Conservation (phyloP, 2,113 vertebrate species). For the Eleginops maclovinus region DNA sequence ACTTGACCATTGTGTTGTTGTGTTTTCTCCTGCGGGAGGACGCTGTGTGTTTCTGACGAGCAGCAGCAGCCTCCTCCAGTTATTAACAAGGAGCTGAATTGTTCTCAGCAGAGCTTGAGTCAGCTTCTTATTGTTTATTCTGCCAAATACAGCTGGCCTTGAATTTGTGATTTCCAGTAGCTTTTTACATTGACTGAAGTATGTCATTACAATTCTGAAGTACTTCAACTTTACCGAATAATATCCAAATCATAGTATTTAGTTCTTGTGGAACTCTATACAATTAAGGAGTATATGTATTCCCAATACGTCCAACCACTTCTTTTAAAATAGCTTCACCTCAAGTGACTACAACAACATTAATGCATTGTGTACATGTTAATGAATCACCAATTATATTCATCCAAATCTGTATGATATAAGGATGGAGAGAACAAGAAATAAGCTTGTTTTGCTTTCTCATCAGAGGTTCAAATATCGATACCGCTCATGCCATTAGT, state of each 20-base stretch:
- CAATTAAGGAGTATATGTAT: too few species aligned
- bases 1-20: constrained; percentile 62
- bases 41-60: constrained; percentile 43
- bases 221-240: too few species aligned
- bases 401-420: too few species aligned
- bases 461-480: background rate
- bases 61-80: constrained; percentile 30
- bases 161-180: background rate
- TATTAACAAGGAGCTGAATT: constrained; percentile 32
- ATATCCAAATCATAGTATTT: too few species aligned
- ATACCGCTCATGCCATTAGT: background rate
- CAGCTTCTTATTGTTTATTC: constrained; percentile 1
- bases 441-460: background rate
- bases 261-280: background rate
- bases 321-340: too few species aligned
- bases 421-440: too few species aligned
- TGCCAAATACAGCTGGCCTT: constrained; percentile 15
- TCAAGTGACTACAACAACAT: too few species aligned
- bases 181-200: background rate
- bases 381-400: too few species aligned
- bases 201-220: background rate
- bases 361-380: too few species aligned
- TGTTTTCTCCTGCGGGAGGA: constrained; percentile 1
- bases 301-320: too few species aligned
- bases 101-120: constrained; percentile 20